phyloP scores from a whole-genome alignment of 2,888 invertebrate genomes.

The Meganola albula region DNA sequence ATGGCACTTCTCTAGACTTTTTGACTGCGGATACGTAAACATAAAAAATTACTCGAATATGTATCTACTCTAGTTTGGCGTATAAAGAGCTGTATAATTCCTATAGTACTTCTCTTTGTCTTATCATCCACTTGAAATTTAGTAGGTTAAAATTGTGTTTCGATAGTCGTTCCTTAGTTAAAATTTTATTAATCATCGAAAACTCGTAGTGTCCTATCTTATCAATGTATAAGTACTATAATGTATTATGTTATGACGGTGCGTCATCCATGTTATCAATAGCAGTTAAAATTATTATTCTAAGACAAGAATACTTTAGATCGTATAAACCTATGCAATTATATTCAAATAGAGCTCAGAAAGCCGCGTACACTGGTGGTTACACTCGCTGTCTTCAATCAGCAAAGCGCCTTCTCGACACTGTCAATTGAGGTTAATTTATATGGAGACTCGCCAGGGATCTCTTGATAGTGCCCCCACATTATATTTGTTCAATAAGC shows the following conservation, averaged over 20 bases:
- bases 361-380: slow-evolving; percentile 48
- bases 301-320: slow-evolving; percentile 6
- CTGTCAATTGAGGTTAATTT: slow-evolving; percentile 77
- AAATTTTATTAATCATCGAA: slow-evolving; percentile 25
- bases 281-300: not conserved
- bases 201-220: slow-evolving; percentile 12
- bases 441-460: slow-evolving; percentile 69
- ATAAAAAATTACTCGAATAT: too few species aligned
- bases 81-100: too few species aligned
- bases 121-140: too few species aligned
- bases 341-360: slow-evolving; percentile 49
- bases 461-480: slow-evolving; percentile 63
- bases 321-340: slow-evolving; percentile 28
- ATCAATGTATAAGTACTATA: slow-evolving; percentile 16
- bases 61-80: too few species aligned
- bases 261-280: not conserved
- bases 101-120: too few species aligned
- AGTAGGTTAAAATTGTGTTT: too few species aligned
- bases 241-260: not conserved
- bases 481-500: slow-evolving; percentile 70
- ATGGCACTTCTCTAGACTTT: too few species aligned
- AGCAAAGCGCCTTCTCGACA: slow-evolving; percentile 70
- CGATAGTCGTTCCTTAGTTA: too few species aligned
- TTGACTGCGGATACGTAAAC: too few species aligned
- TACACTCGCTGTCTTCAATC: slow-evolving; percentile 66